Evolutionary conservation across 2,113 vertebrate genomes (phyloP).

Genomic region (Platanista minor): DNA sequence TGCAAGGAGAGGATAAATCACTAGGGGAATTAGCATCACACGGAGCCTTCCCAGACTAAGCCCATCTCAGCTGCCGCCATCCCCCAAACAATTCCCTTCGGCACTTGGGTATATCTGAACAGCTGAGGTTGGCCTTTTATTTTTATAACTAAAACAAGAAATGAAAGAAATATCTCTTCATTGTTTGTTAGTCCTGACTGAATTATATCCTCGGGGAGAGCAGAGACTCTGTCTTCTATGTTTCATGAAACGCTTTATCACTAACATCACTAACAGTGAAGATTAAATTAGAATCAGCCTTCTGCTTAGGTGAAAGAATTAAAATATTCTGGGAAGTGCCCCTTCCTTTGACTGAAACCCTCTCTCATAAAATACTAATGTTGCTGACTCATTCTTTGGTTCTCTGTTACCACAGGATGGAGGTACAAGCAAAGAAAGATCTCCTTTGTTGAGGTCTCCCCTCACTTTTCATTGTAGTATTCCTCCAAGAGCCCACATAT

Average conservation of each 20-base stretch:
- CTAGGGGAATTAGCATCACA: neutral
- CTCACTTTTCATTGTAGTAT: neutral
- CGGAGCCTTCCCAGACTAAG: neutral
- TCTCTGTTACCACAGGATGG: neutral
- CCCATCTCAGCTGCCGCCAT: neutral
- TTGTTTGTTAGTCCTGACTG: neutral
- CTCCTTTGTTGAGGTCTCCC: neutral
- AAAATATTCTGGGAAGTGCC: neutral
- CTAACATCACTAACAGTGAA: neutral
- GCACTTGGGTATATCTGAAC: neutral
- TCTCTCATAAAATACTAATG: neutral
- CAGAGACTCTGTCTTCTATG: neutral
- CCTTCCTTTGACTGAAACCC: neutral
- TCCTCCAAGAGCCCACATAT: neutral
- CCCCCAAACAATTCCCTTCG: slow-evolving; percentile 6
- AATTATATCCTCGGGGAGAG: neutral
- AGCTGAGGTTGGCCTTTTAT: slow-evolving; percentile 48
- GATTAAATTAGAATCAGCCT: neutral
- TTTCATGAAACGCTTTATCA: neutral
- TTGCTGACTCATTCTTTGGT: neutral
- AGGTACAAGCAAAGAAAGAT: neutral
- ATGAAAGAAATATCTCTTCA: neutral
- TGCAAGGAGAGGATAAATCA: neutral
- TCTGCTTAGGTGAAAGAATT: neutral
- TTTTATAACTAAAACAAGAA: slow-evolving; percentile 31